phyloP scores from a whole-genome alignment of 2,797 vertebrate genomes.

The Neoniphon sammara region DNA sequence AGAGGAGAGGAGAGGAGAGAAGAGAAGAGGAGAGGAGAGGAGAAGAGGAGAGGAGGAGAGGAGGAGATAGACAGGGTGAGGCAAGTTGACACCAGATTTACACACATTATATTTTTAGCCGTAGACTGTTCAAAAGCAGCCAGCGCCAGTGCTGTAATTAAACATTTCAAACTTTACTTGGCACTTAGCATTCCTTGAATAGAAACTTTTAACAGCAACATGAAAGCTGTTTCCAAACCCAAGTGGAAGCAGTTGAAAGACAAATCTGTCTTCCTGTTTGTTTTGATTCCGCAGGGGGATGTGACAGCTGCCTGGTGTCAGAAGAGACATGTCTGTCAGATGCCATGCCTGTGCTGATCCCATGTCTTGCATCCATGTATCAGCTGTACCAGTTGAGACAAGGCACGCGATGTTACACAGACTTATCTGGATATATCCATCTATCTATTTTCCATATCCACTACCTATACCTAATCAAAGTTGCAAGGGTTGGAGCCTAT shows the following conservation, averaged over 20 bases:
- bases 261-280: slow-evolving; percentile 41
- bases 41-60: not conserved
- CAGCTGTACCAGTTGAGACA: not conserved
- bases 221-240: slow-evolving; percentile 35
- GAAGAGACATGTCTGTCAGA: slow-evolving; percentile 38
- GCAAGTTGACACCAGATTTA: slow-evolving; percentile 38
- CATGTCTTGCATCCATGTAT: slow-evolving; percentile 18
- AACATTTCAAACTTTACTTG: slow-evolving; percentile 58
- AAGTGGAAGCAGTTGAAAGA: slow-evolving; percentile 40
- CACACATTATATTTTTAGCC: slow-evolving; percentile 55
- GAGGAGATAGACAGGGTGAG: slow-evolving; percentile 8
- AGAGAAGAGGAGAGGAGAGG: not conserved
- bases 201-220: slow-evolving; percentile 41
- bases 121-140: slow-evolving; percentile 37
- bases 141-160: slow-evolving; percentile 46
- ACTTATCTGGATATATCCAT: not conserved
- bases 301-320: slow-evolving; percentile 43
- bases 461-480: too few species aligned
- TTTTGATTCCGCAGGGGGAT: slow-evolving; percentile 52
- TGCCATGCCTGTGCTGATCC: slow-evolving; percentile 8
- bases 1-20: not conserved
- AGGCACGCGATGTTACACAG: not conserved
- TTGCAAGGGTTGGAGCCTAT: too few species aligned
- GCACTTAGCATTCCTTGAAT: slow-evolving; percentile 48
- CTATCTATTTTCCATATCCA: too few species aligned